Percentiles rank a stretch among this genome's conserved stretches.
Evolutionary conservation across 2,113 vertebrate species (phyloP).

Genomic region (Paramisgurnus dabryanus): DNA sequence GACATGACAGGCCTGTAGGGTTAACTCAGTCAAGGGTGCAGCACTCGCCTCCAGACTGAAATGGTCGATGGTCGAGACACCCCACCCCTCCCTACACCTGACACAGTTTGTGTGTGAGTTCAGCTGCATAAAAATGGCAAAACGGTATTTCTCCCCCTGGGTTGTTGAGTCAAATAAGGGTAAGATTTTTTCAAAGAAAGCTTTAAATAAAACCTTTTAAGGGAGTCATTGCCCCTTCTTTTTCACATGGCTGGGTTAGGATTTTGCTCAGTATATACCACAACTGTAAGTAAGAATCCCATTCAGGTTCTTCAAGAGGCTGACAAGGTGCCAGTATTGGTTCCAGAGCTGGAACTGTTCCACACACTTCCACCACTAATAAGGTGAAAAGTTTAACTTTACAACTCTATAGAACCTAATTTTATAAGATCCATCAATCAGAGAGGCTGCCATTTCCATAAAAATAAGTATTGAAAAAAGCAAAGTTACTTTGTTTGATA

Average conservation of each 20-base stretch:
- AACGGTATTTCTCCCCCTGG: not conserved
- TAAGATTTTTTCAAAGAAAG: not conserved
- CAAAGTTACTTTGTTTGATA: too few relatives aligned
- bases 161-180: not conserved
- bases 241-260: not conserved
- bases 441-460: too few relatives aligned
- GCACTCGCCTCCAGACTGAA: constrained; percentile 59
- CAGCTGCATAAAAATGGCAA: constrained; percentile 6
- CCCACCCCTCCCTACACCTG: constrained; percentile 52
- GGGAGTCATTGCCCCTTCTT: not conserved
- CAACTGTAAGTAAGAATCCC: not conserved
- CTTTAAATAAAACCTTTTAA: not conserved
- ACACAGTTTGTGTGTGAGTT: constrained; percentile 39
- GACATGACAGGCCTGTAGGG: constrained; percentile 73
- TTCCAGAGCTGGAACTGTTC: too few relatives aligned
- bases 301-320: not conserved
- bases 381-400: too few relatives aligned
- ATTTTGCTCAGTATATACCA: not conserved
- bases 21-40: constrained; percentile 66
- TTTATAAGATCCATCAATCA: too few relatives aligned
- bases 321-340: too few relatives aligned
- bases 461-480: too few relatives aligned
- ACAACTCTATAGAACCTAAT: too few relatives aligned
- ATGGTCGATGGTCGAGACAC: constrained; percentile 57
- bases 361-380: too few relatives aligned